phyloP scores from a whole-genome alignment of 2,113 vertebrate genomes.

The Spheniscus mendiculus region DNA sequence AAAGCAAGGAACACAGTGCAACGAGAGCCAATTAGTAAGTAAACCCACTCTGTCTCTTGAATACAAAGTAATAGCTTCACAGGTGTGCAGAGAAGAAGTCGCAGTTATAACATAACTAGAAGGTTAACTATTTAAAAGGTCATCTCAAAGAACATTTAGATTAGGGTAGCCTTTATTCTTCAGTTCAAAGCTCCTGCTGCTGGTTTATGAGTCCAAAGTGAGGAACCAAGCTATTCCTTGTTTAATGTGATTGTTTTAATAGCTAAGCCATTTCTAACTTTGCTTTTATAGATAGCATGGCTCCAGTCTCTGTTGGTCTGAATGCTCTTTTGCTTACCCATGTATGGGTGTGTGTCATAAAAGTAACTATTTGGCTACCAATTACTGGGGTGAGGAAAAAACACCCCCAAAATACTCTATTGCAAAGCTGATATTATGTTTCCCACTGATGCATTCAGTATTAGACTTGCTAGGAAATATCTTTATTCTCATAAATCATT shows the following conservation, averaged over 20 bases:
- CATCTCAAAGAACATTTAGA: conserved; percentile 1
- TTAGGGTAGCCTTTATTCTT: conserved; percentile 13
- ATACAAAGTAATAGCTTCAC: conserved; percentile 22
- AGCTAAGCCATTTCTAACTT: conserved; percentile 5
- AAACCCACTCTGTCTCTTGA: conserved; percentile 16
- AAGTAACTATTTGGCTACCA: neutral
- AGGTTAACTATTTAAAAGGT: conserved; percentile 49
- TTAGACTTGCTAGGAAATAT: neutral
- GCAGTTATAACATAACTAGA: conserved; percentile 22
- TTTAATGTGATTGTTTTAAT: conserved; percentile 31
- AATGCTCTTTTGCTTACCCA: neutral
- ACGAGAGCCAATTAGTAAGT: conserved; percentile 30
- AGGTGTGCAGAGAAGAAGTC: conserved; percentile 45
- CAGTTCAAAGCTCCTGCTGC: conserved; percentile 40
- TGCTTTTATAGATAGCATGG: neutral
- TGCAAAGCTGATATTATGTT: neutral
- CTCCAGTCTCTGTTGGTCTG: neutral
- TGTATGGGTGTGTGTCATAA: neutral
- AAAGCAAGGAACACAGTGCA: conserved; percentile 7
- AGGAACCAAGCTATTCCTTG: conserved; percentile 18
- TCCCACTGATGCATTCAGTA: neutral
- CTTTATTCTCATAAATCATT: neutral
- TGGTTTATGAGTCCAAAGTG: conserved; percentile 28
- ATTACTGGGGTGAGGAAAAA: neutral
- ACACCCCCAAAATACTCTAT: neutral